A percentile compares a stretch with the other conserved stretches of the same genome.
These are phyloP conservation scores for Tenthredo mesomela DNA, from an alignment of 2,888 invertebrate species.

Conservation along the genomic window DNA sequence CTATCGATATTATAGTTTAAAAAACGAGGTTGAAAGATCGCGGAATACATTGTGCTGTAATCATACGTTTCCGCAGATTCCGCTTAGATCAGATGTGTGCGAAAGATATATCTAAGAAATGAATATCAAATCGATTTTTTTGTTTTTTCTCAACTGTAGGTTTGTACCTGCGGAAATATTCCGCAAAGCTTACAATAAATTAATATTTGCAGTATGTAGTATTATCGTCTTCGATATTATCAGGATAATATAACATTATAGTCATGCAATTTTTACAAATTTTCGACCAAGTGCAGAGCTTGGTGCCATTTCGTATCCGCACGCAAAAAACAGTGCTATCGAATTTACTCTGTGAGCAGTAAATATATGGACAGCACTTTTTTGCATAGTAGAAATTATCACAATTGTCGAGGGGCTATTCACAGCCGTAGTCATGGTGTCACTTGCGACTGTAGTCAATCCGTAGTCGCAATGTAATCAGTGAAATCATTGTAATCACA, in stretches of 20 bases:
- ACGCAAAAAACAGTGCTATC: no score
- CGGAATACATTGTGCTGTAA: conserved; percentile 19
- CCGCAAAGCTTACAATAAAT: neutral
- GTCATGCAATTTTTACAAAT: neutral
- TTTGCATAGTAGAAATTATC: no score
- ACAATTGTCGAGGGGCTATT: no score
- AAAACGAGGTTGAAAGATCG: neutral
- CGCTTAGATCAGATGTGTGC: neutral
- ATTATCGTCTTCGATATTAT: neutral
- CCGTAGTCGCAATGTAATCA: no score
- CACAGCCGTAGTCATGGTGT: no score
- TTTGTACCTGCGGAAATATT: neutral
- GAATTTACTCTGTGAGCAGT: no score
- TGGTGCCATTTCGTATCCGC: no score
- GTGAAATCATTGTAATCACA: no score
- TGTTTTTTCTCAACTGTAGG: neutral
- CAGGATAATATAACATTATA: no score
- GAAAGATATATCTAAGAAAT: neutral
- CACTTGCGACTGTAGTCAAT: no score
- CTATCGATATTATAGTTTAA: neutral
- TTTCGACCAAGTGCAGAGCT: neutral
- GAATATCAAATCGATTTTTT: neutral
- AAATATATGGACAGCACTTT: no score
- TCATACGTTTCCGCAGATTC: neutral
- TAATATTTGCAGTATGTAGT: neutral